phyloP scores from a whole-genome alignment of 2,113 vertebrate species.

The Mastomys natalensis region DNA sequence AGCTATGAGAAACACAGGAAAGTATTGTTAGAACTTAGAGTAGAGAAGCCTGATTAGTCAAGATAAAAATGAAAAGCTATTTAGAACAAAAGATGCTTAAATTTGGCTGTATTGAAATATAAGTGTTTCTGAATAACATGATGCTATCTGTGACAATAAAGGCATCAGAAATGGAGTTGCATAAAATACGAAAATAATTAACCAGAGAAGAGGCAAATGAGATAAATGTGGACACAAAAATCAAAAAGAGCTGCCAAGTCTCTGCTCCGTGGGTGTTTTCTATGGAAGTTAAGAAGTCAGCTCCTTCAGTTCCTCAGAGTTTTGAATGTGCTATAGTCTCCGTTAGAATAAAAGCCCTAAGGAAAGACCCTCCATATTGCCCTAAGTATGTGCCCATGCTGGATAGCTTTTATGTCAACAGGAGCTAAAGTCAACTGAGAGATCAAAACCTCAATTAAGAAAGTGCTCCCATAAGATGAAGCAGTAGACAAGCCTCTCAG shows the following conservation, averaged over 20 bases:
- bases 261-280: not conserved
- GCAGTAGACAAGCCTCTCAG: not conserved
- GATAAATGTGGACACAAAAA: too few species aligned
- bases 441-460: not conserved
- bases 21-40: not conserved
- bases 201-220: not conserved
- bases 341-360: too few species aligned
- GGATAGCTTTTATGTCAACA: not conserved
- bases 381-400: not conserved
- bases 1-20: not conserved
- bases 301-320: not conserved
- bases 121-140: not conserved
- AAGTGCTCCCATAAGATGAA: not conserved
- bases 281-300: not conserved
- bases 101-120: not conserved
- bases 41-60: not conserved
- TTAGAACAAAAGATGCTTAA: not conserved
- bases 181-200: not conserved
- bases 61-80: not conserved
- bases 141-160: not conserved
- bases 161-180: not conserved
- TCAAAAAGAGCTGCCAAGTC: not conserved
- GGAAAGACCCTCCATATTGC: not conserved
- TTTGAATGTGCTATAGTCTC: not conserved
- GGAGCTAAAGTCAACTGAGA: not conserved